phyloP scores from a whole-genome alignment of 2,113 vertebrate species.

The Rhinolophus sinicus region DNA sequence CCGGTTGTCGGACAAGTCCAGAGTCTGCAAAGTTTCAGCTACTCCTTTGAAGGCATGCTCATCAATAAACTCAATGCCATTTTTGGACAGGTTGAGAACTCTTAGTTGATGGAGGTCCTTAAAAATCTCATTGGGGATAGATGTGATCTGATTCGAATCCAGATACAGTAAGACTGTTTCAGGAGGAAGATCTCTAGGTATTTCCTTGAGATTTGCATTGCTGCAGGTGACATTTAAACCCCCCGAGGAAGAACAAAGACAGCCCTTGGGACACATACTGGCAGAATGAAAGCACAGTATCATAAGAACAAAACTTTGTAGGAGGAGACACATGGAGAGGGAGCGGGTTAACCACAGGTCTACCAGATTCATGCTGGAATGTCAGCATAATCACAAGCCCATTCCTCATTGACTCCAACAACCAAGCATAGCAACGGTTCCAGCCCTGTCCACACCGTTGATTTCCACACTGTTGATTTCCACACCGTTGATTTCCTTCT shows the following conservation, averaged over 20 bases:
- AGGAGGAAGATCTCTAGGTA: constrained; percentile 94
- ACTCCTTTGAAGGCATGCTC: constrained; percentile 96
- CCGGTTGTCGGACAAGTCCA: constrained; percentile 97
- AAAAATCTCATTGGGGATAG: constrained; percentile 97
- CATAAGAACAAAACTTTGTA: constrained; percentile 99
- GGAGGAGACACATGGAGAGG: constrained; percentile 98
- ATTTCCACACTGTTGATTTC: not conserved
- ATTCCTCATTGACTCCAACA: constrained; percentile 85
- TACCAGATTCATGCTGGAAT: constrained; percentile 97
- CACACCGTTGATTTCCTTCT: constrained; percentile 56
- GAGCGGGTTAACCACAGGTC: constrained; percentile 98
- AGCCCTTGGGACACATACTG: constrained; percentile 99
- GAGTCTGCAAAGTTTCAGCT: constrained; percentile 94
- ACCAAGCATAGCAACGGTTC: constrained; percentile 73
- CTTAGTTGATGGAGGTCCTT: constrained; percentile 93
- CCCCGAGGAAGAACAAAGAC: constrained; percentile 93
- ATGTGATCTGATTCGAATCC: constrained; percentile 98
- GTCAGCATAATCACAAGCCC: constrained; percentile 94
- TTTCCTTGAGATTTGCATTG: constrained; percentile 97
- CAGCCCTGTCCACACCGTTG: constrained; percentile 64
- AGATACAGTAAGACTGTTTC: constrained; percentile 95
- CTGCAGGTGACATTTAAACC: constrained; percentile 97
- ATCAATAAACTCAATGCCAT: constrained; percentile 95
- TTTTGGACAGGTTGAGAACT: constrained; percentile 98
- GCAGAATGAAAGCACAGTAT: constrained; percentile 98